Evolutionary conservation across 2,113 vertebrate species (phyloP).

Genomic region (Gorilla gorilla): DNA sequence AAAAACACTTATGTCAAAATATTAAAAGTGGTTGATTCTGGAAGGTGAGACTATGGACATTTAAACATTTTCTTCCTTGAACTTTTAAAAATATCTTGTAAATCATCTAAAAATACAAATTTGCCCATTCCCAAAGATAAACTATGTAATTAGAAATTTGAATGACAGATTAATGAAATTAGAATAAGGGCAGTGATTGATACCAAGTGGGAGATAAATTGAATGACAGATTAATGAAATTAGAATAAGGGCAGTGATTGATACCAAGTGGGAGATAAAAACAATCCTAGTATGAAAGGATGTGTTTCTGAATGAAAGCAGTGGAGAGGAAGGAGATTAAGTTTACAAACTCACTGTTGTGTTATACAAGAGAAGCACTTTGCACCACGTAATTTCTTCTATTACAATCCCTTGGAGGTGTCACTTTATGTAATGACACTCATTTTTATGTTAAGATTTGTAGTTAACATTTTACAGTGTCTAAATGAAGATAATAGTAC

Average conservation of each 20-base stretch:
- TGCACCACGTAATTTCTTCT: neutral
- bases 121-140: neutral
- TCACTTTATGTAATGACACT: neutral
- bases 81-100: neutral
- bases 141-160: neutral
- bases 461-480: neutral
- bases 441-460: neutral
- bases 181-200: neutral
- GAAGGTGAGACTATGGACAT: neutral
- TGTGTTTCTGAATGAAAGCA: neutral
- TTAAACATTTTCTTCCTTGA: neutral
- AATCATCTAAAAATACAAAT: neutral
- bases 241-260: neutral
- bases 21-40: neutral
- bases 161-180: neutral
- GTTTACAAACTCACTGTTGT: neutral
- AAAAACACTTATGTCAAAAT: neutral
- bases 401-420: no score
- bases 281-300: neutral
- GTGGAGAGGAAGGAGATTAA: no score
- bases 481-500: neutral
- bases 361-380: neutral
- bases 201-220: neutral
- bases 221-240: neutral
- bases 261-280: neutral